Evolutionary conservation across 2,797 vertebrate genomes (phyloP), one percentile per base, ranked within the genome.

Genomic region (Hippocampus kuda): DNA sequence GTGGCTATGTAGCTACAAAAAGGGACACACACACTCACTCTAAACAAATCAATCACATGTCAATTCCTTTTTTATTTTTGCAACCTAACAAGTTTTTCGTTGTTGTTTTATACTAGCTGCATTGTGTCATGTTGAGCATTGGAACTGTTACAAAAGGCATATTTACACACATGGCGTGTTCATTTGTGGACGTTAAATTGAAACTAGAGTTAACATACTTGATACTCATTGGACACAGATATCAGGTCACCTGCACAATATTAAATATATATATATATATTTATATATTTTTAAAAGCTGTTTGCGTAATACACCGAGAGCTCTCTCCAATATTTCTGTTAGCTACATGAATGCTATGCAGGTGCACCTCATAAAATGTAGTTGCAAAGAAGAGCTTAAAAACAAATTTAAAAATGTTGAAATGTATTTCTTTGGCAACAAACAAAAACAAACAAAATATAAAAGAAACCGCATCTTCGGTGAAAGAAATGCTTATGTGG

Each of bases 1-100:
- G 82, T 77, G 72, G 82, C 82, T 82, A 75, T 69, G 84, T 78
- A 86, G 82, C 83, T 44, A 85, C 69, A 77, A 85, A 70, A 78
- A 41, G 15, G 62, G 9, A 66, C 51, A 66, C 66, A 48, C 12
- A 27, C n/a, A 65, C 42, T 24, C 38, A 15, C 38, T 18, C 61
- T 46, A 46, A 46, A 15, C 49, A 38, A 38, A 38, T 38, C 34
- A 38, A 38, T 38, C 34, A 38, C 34, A 38, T 7, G 34, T 7
- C 34, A 38, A 38, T 38, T 38, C 34, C 34, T 38, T 12, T 3
- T 38, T 61, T 60, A 16, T 30, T 60, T 60, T 60, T 16, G 10
- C 15, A 11, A 46, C 10, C 10, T 12, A 46, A 15, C 44, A 15
- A 46, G 15, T 54, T n/a, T 22, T n/a, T 63, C 8, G 27, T 16